Percentiles rank a stretch among this genome's conserved stretches.
Evolutionary conservation across 2,113 vertebrate species (phyloP).

Genomic region (Pelecanus crispus): DNA sequence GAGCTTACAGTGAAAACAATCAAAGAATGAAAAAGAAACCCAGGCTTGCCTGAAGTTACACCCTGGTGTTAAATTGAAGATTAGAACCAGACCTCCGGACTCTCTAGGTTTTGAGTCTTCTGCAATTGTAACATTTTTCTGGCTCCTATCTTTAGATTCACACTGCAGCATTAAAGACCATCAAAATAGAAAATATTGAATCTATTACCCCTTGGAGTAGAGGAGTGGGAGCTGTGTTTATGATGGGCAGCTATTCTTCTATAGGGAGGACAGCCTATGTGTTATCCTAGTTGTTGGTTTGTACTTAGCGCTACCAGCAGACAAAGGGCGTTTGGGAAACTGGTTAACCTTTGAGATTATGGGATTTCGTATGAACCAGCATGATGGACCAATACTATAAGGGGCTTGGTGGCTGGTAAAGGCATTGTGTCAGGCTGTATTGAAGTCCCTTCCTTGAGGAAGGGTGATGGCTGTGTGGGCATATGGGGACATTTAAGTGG

Average conservation of each 20-base stretch:
- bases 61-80: slow-evolving; percentile 64
- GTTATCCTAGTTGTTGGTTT: background rate
- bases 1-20: slow-evolving; percentile 66
- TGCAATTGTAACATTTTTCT: slow-evolving; percentile 3
- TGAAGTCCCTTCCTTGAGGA: background rate
- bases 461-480: background rate
- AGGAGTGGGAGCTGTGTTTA: background rate
- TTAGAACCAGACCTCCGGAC: slow-evolving; percentile 55
- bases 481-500: background rate
- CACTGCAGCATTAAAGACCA: background rate
- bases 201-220: background rate
- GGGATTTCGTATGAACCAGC: background rate
- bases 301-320: rapidly evolving
- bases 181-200: background rate
- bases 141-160: slow-evolving; percentile 35
- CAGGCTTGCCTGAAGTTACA: slow-evolving; percentile 60
- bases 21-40: slow-evolving; percentile 63
- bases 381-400: rapidly evolving
- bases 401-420: background rate
- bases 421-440: background rate
- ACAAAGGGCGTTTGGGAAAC: background rate
- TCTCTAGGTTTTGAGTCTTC: slow-evolving; percentile 57
- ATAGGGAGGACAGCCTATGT: background rate
- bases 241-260: background rate
- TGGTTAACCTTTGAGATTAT: background rate